Base-by-base conservation (phyloP, 1,140 invertebrate genomes). In the Drosophila santomea region DNA sequence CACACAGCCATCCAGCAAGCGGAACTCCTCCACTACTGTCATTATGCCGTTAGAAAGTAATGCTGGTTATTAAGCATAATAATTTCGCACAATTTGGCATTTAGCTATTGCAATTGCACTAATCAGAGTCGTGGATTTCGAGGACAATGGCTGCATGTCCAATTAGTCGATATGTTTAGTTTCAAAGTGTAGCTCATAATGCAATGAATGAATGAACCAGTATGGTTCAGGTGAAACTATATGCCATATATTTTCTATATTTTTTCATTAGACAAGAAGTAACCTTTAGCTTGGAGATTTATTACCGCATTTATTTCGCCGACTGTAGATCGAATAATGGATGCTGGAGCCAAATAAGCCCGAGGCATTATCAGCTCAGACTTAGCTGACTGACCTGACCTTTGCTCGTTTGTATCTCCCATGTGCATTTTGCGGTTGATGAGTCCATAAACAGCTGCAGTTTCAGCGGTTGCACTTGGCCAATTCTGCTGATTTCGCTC, bases 41-140 rank as follows among this genome's bases (percentile, higher is more conserved):
- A n/a, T 56, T 45, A 45, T 44, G 51, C 17, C 14, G 7, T 7
- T 8, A 7, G 0, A 28, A 28, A 28, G 28, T 17, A 11, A 35
- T 10, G 28, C 28, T 14, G 4, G 52, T 41, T 61, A 56, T 63
- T 63, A 55, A 63, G 39, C 51, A 55, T 43, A 32, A 62, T 62
- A 62, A 62, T 43, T 23, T 23, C 10, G 23, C 12, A 25, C 48
- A 35, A 63, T 44, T 63, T 63, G 50, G 7, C 25, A 28, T 56
- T 63, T 63, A 14, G 39, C 38, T 56, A 45, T 56, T 63, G 55
- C 25, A 44, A 56, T 36, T 52, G 35, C 0, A 14, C 14, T 35
- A 39, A 28, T 62, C 8, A 25, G n/a, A 36, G 32, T 39, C 2
- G 25, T 23, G 52, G 4, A 57, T 6, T n/a, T 11, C 12, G 32